Base-by-base conservation (phyloP, 2,113 vertebrate species). In the Trichechus manatus region DNA sequence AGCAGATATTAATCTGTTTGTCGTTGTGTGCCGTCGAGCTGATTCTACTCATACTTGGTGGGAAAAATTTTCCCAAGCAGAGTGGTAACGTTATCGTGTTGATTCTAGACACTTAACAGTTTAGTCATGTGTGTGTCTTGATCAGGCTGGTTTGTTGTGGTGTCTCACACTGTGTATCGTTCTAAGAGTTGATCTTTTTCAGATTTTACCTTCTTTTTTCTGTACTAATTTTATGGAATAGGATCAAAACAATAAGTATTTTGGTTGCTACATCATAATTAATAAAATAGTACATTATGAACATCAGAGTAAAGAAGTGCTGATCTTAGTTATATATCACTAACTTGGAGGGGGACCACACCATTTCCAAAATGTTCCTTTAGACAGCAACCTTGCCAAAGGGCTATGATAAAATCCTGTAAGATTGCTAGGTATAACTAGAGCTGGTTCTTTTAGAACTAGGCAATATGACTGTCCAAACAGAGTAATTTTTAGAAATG, bases 311-410 rank as follows among this genome's bases (percentile, higher is more conserved):
- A 84, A 27, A 81, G 36, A 56, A 56, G 36, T n/a, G 81, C 64
- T 89, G 44, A 36, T 83, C 22, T 78, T 77, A 74, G 50, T 72
- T 87, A 80, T 20, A 0, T 19, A 83, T 36, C 4, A 94, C 20
- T 36, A 81, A 47, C 31, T 63, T 93, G 66, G 66, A 90, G 31
- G 36, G 15, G 6, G 27, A 59, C 19, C 6, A 56, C 47, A 96
- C 29, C 39, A 78, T 78, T 89, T 82, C 29, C 36, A 96, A 78
- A 95, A 97, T 75, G 64, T 33, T 91, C 14, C 91, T 82, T 85
- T 80, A 83, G 17, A 64, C 6, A 87, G 56, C n/a, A 74, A 50
- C 44, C n/a, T 33, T 87, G 17, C 39, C 47, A 89, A 85, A 95
- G 5, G n/a, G 81, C 20, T 27, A 31, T 25, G 31, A 87, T 82